Evolutionary conservation across 1,140 invertebrate species (phyloP), one percentile per base, ranked within the genome.

Genomic region (Drosophila serrata): DNA sequence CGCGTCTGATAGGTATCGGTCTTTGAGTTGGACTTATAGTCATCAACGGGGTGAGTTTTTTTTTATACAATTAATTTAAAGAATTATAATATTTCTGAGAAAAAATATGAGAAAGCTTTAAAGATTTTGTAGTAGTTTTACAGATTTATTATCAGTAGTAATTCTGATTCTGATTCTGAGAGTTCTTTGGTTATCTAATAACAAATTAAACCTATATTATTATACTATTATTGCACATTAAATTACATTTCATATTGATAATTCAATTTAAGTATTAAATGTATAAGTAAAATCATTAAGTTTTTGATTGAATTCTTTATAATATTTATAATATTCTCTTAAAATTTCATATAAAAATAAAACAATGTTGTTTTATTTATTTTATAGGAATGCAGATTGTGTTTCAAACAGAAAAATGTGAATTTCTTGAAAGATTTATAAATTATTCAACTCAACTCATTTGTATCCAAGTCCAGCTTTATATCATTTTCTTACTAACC

Each of bases 1-100:
- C 94, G 96, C 80, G 96, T 97, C 95, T 97, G 96, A 97, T 96
- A 95, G 93, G 94, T 93, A 87, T 93, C 94, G 84, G 91, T 92
- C 90, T 93, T 93, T 92, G 93, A 93, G 87, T 87, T 92, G 91
- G 93, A 92, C 72, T 92, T 92, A 92, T 92, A 92, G 91, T 92
- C 91, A 82, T 91, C 82, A 81, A 79, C 75, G 51, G 85, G 85
- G 85, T 90, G 84, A 90, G 84, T 82, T 1, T 15, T n/a, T n/a
- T n/a, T 24, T 5, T 11, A 42, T 1, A 19, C 2, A 42, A 17
- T 11, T 11, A 27, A 53, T 4, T 24, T 15, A 15, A 0, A 24
- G 6, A 24, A 24, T 3, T 24, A 24, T 24, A 24, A 24, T 24
- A 24, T 3, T 3, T 24, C 4, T 24, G 24, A 24, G 2, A 6